Base-by-base conservation (phyloP, 2,888 invertebrate genomes). In the Andrena trimmerana region DNA sequence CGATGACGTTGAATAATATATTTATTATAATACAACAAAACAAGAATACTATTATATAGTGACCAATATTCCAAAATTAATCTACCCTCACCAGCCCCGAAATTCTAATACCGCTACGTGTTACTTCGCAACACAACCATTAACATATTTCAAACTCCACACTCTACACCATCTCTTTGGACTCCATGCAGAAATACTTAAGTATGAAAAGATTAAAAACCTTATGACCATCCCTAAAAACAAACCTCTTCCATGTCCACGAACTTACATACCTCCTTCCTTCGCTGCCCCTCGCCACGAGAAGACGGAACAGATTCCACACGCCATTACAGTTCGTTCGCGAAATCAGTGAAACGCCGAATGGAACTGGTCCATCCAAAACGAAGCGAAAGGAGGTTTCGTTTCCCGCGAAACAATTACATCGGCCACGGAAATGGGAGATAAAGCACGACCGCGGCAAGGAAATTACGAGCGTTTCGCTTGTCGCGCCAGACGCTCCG, bases 351-450 rank as follows among this genome's bases (percentile, higher is more conserved):
- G 69, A 59, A 48, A 59, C 42, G 42, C 3, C 16, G 42, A 42
- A 42, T 16, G 16, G 16, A 42, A 42, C 42, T 42, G 42, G 42
- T 42, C 42, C 42, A 16, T 16, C 16, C 1, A 16, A 42, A 42
- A 16, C 42, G 5, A 42, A 42, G 42, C 60, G 42, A 36, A 36
- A 69, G 33, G 57, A 68, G 27, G 42, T 42, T 42, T n/a, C 27
- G 59, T 27, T 42, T 69, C 57, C 42, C 7, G 59, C 59, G 36
- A 59, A 69, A 69, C 36, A 69, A 59, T 69, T 59, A 59, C 59
- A 59, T 36, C 3, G 69, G 42, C 29, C 57, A 59, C 13, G 42
- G 57, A 59, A 69, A 69, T 42, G 69, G 13, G 42, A 59, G 24
- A 69, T 5, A 27, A 33, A 57, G 54, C 36, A 16, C 6, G 36